Percentiles rank a stretch among this genome's conserved stretches.
Evolutionary conservation across 2,113 vertebrate genomes (phyloP).

Genomic region (Hemibates koningsi): DNA sequence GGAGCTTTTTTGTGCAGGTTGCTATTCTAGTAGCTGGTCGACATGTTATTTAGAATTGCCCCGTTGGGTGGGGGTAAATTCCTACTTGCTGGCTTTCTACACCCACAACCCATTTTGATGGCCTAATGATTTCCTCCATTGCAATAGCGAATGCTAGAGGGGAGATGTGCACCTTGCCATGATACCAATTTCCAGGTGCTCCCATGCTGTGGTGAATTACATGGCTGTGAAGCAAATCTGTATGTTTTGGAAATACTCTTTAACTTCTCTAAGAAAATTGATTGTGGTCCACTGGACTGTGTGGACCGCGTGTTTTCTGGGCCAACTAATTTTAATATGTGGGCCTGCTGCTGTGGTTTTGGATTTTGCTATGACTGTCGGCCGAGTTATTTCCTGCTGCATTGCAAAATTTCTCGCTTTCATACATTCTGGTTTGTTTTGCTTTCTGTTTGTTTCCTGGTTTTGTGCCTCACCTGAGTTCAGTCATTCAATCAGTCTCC

Average conservation of each 20-base stretch:
- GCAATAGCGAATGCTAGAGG: neutral
- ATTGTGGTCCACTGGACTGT: neutral
- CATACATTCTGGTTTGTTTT: neutral
- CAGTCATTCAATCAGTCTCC: neutral
- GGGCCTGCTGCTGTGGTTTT: neutral
- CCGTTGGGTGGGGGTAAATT: neutral
- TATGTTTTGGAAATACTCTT: conserved; percentile 1
- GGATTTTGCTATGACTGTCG: neutral
- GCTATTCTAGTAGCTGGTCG: neutral
- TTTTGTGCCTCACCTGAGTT: neutral
- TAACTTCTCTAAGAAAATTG: neutral
- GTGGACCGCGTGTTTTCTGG: neutral
- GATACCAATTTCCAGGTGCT: conserved; percentile 23
- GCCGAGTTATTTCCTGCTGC: neutral
- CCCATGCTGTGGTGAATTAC: conserved; percentile 21
- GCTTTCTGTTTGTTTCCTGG: neutral
- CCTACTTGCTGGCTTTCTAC: neutral
- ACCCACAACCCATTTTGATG: neutral
- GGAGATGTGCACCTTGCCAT: conserved; percentile 14
- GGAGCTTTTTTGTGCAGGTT: neutral
- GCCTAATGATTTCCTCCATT: conserved; percentile 6
- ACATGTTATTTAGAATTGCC: neutral
- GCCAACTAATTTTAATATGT: neutral
- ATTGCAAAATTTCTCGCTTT: neutral
- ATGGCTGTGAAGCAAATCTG: conserved; percentile 2